phyloP scores from a whole-genome alignment of 2,888 invertebrate species.

The Metacarcinus magister region DNA sequence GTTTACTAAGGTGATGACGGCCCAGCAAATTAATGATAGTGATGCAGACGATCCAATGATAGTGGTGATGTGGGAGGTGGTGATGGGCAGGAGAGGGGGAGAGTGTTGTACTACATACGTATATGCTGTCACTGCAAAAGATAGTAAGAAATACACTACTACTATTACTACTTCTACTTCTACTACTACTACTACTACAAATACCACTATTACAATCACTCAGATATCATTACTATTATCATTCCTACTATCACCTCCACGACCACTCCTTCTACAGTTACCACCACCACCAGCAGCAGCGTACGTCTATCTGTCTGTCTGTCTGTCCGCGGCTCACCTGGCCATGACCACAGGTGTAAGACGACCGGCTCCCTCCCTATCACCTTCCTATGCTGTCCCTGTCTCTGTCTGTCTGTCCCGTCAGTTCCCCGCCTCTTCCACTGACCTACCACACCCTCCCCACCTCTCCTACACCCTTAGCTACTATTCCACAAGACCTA shows the following conservation, averaged over 20 bases:
- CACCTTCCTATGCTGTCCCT: neutral
- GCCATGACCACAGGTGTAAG: neutral
- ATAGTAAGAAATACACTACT: no score
- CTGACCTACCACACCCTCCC: neutral
- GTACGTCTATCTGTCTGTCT: no score
- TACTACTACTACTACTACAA: neutral
- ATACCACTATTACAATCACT: neutral
- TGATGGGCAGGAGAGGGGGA: no score
- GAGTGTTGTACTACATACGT: no score
- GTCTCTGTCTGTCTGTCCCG: neutral
- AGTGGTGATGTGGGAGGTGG: no score
- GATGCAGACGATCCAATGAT: no score
- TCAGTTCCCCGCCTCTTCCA: neutral
- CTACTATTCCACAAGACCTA: no score
- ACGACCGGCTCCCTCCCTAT: neutral
- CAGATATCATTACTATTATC: neutral
- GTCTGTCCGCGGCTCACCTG: neutral
- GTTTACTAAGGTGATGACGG: no score
- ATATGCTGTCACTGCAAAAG: no score
- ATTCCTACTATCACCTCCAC: neutral
- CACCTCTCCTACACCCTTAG: neutral
- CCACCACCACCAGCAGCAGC: neutral
- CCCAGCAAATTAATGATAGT: no score
- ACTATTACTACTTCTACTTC: no score
- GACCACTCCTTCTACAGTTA: neutral